Evolutionary conservation across 2,888 invertebrate genomes (phyloP), one percentile per base, ranked within the genome.

Genomic region (Parnassius glacialis): DNA sequence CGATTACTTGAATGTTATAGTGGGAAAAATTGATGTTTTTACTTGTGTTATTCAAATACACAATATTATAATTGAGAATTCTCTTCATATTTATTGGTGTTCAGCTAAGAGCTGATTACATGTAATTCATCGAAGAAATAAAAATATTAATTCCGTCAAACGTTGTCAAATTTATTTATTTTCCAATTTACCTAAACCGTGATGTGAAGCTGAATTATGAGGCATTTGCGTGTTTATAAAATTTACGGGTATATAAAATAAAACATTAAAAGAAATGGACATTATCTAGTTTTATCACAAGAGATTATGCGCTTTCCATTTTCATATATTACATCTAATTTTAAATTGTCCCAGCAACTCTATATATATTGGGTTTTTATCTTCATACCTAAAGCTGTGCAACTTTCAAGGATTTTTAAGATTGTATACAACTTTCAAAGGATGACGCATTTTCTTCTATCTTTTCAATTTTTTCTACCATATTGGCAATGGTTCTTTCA

Each of bases 21-120:
- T 63, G 34, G 34, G 64, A 62, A 62, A 67, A 64, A 62, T 70
- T 67, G 62, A 68, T 70, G 59, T 59, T 50, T 16, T 48, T 45
- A 59, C 59, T 62, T 66, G 62, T 52, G 44, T 65, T 45, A 58
- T 65, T 51, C 52, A 48, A 54, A 61, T 59, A 61, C 54, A 55
- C 25, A 51, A 72, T 71, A 70, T 73, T 67, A 66, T 67, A 67
- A 68, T 65, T 60, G 61, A 65, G 59, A 67, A 64, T 64, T 48
- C 63, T 64, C 65, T 66, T 62, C 54, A 68, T 57, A 64, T 67
- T 70, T 70, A 73, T 76, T 65, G 66, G 73, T 79, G 78, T 79
- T 77, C 83, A 79, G 89, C 88, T 88, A 65, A 74, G 78, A 89
- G 88, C 88, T 88, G 86, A 57, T 56, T 64, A 44, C 47, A 52